These are phyloP conservation scores for Prenolepis imparis DNA, from an alignment of 2,888 invertebrate species.

Conservation along the genomic window DNA sequence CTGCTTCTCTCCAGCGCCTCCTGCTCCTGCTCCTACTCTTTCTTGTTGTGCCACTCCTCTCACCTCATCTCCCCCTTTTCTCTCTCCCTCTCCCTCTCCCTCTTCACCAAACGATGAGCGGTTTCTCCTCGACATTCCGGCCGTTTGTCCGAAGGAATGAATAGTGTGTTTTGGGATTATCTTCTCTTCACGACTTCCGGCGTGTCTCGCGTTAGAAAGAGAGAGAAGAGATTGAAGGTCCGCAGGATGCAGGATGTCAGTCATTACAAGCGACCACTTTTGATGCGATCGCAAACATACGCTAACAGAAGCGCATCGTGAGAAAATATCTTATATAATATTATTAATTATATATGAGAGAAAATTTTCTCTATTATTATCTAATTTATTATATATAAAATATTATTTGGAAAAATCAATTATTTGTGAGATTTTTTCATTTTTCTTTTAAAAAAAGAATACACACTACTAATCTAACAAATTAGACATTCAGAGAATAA, in stretches of 20 bases:
- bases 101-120: slow-evolving; percentile 17
- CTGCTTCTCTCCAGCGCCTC: slow-evolving; percentile 77
- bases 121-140: slow-evolving; percentile 39
- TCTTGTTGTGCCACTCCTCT: slow-evolving; percentile 69
- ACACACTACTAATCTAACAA: neutral
- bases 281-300: neutral
- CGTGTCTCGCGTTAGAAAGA: slow-evolving; percentile 42
- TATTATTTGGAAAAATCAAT: neutral
- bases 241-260: neutral
- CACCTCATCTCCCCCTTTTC: slow-evolving; percentile 58
- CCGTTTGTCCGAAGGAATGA: slow-evolving; percentile 51
- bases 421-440: neutral
- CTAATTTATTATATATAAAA: neutral
- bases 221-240: neutral
- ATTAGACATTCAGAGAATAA: neutral
- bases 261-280: neutral
- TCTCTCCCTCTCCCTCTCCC: slow-evolving; percentile 55
- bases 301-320: neutral
- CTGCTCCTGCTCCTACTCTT: slow-evolving; percentile 60
- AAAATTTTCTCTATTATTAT: neutral
- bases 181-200: slow-evolving; percentile 49
- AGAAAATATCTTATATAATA: neutral
- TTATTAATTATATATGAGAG: neutral
- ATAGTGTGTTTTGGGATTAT: slow-evolving; percentile 77
- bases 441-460: neutral